A percentile compares a stretch with the other conserved stretches of the same genome.
Conservation (phyloP, 2,113 vertebrate genomes). For the Anguilla rostrata region DNA sequence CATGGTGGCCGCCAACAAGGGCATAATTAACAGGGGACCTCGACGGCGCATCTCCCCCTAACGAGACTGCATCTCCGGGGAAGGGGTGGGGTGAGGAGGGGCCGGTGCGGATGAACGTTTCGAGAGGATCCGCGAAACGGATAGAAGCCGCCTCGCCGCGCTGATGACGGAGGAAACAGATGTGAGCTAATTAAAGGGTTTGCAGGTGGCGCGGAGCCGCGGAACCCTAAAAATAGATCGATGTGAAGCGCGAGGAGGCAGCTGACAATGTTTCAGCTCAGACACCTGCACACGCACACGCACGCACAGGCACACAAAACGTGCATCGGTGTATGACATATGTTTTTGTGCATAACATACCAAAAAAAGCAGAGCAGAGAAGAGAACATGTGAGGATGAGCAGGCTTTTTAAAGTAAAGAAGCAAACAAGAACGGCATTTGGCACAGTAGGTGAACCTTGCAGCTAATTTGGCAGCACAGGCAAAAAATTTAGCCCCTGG, state of each 20-base stretch:
- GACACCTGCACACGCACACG: not conserved
- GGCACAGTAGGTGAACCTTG: too few relatives aligned
- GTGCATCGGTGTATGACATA: not conserved
- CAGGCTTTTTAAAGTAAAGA: too few relatives aligned
- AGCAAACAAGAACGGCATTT: too few relatives aligned
- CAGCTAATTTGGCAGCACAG: not conserved
- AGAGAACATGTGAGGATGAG: too few relatives aligned
- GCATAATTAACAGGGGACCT: constrained; percentile 26
- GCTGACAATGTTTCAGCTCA: not conserved
- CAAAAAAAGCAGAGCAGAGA: too few relatives aligned
- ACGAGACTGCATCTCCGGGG: constrained; percentile 20
- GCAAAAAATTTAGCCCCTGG: not conserved
- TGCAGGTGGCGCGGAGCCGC: constrained; percentile 17
- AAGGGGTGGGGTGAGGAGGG: constrained; percentile 1
- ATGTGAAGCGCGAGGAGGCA: not conserved
- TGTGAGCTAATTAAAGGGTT: constrained; percentile 29
- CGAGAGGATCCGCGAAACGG: not conserved
- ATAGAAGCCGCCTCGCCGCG: not conserved
- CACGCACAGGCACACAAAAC: not conserved
- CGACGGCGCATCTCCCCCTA: not conserved
- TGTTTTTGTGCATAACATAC: too few relatives aligned
- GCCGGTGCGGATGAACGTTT: constrained; percentile 1
- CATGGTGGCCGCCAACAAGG: not conserved
- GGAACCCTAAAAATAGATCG: constrained; percentile 19
- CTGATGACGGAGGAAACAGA: constrained; percentile 22